phyloP scores from a whole-genome alignment of 2,888 invertebrate genomes.

The Hypercompe scribonia region DNA sequence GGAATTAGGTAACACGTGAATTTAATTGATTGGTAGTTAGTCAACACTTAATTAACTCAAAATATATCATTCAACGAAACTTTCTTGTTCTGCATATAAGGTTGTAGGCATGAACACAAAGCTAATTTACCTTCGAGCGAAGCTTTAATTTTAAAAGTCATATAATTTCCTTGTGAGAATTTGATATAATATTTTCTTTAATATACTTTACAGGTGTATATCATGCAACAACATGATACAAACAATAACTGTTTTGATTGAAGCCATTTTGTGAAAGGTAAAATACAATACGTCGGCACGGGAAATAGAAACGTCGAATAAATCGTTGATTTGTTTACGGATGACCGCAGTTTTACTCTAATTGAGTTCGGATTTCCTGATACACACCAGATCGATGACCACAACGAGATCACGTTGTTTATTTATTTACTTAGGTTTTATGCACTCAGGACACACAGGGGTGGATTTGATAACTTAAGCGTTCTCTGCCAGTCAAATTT shows the following conservation, averaged over 20 bases:
- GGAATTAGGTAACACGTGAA: not conserved
- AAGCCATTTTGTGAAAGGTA: too few relatives aligned
- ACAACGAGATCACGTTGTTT: too few relatives aligned
- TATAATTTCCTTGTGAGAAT: slow-evolving; percentile 8
- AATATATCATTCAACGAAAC: slow-evolving; percentile 9
- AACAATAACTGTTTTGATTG: slow-evolving; percentile 27
- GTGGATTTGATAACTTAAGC: too few relatives aligned
- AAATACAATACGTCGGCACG: too few relatives aligned
- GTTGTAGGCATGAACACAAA: not conserved
- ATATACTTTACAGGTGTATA: slow-evolving; percentile 19
- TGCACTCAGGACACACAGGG: too few relatives aligned
- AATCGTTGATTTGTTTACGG: slow-evolving; percentile 16
- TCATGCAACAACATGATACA: slow-evolving; percentile 31
- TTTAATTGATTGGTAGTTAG: slow-evolving; percentile 1
- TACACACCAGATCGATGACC: not conserved
- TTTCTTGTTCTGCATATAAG: slow-evolving; percentile 13
- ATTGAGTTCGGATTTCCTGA: not conserved
- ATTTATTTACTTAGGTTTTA: too few relatives aligned
- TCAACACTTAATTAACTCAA: slow-evolving; percentile 1
- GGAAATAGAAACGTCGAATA: slow-evolving; percentile 16
- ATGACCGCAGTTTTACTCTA: not conserved
- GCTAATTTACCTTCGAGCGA: slow-evolving; percentile 15
- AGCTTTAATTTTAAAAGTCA: slow-evolving; percentile 16
- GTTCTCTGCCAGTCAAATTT: too few relatives aligned
- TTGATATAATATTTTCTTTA: slow-evolving; percentile 19